Evolutionary conservation across 1,140 invertebrate species (phyloP), one percentile per base, ranked within the genome.

Genomic region (Lepidurus arcticus): DNA sequence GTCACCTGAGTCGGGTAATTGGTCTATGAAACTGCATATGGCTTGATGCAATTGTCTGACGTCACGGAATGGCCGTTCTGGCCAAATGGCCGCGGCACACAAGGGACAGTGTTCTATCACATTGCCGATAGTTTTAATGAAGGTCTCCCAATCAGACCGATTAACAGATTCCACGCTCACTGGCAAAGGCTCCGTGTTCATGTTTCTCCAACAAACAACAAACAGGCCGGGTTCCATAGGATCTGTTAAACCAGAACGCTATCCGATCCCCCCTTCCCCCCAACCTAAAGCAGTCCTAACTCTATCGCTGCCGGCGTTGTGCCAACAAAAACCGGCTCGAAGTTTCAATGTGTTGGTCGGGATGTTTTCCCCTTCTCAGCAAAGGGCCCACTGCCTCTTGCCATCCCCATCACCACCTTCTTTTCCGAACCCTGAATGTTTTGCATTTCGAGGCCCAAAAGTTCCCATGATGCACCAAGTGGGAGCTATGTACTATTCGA

Each of bases 111-210:
- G 84, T 83, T 91, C 90, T 79, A 91, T 88, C 3, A 91, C 87
- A 85, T 91, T 91, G 42, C 85, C 86, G 83, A 92, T 91, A 76
- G 88, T 83, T 80, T 83, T 83, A 65, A 88, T 87, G 83, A 91
- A 91, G 75, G 88, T 83, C 78, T 89, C 87, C 78, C 83, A 84
- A 47, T 83, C 82, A 77, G 90, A 82, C 79, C 82, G 83, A 82
- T 90, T 90, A 0, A 90, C 86, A 34, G 34, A 44, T 21, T 21
- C 43, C 42, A 78, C 34, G 21, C 26, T 74, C 26, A 78, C 16
- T 44, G 75, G 44, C 75, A 65, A 65, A 65, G 53, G 13, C 1
- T 65, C 21, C 10, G 53, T 65, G 53, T 65, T 21, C 53, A 65
- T 65, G 53, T 65, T 65, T 65, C 53, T 65, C n/a, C 53, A 65